Evolutionary conservation across 1,140 invertebrate species (phyloP).

Genomic region (Drosophila rufa): DNA sequence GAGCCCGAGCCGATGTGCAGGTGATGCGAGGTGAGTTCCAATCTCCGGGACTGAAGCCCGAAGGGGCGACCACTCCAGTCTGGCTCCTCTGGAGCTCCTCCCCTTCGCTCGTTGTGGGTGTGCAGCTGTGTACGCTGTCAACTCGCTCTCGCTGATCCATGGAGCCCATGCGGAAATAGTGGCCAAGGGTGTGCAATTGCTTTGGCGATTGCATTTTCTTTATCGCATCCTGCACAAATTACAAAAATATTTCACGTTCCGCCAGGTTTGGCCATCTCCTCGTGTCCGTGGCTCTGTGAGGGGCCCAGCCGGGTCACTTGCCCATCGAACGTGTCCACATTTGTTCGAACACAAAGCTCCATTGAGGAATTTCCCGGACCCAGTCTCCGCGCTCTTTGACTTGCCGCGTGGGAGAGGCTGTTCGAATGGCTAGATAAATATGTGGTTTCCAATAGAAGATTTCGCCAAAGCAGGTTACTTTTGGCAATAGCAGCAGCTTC

Average conservation of each 20-base stretch:
- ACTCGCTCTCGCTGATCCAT: slow-evolving; percentile 46
- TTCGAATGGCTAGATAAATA: slow-evolving; percentile 26
- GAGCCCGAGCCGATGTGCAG: slow-evolving; percentile 37
- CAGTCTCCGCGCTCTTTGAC: slow-evolving; percentile 42
- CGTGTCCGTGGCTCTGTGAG: slow-evolving; percentile 27
- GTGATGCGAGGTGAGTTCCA: slow-evolving; percentile 53
- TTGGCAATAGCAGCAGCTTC: too few relatives aligned
- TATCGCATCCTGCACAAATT: slow-evolving; percentile 73
- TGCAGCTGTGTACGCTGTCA: slow-evolving; percentile 56
- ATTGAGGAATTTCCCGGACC: slow-evolving; percentile 31
- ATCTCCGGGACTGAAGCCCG: slow-evolving; percentile 25
- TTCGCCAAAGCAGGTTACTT: slow-evolving; percentile 19
- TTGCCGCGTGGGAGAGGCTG: slow-evolving; percentile 54
- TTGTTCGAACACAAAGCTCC: slow-evolving; percentile 30
- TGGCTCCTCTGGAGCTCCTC: slow-evolving; percentile 3
- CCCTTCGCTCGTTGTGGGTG: slow-evolving; percentile 53
- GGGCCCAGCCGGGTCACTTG: slow-evolving; percentile 50
- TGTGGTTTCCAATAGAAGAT: slow-evolving; percentile 16
- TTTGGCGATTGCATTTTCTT: slow-evolving; percentile 60
- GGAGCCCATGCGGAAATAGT: slow-evolving; percentile 51
- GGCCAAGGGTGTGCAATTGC: slow-evolving; percentile 44
- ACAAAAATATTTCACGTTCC: slow-evolving; percentile 70
- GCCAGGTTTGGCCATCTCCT: slow-evolving; percentile 18
- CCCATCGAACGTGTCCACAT: slow-evolving; percentile 62
- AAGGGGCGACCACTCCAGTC: slow-evolving; percentile 34